Percentiles rank a stretch among this genome's conserved stretches.
These are phyloP conservation scores for Fratercula arctica DNA, from an alignment of 2,797 vertebrate genomes.

Conservation along the genomic window DNA sequence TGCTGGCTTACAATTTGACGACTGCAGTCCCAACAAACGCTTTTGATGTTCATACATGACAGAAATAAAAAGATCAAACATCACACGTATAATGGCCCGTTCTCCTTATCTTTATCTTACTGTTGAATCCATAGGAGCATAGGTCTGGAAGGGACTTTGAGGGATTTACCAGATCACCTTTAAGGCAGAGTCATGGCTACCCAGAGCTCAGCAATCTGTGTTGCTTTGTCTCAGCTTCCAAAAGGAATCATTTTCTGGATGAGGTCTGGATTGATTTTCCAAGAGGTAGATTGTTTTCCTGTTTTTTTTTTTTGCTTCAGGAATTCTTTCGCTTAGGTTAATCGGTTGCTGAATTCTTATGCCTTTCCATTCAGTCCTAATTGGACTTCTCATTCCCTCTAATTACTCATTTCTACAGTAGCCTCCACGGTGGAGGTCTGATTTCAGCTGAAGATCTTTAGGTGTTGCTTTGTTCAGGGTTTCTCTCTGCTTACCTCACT, in stretches of 20 bases:
- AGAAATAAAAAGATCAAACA: conserved; percentile 38
- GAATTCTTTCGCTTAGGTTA: not conserved
- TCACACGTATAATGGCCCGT: not conserved
- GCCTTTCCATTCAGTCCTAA: not conserved
- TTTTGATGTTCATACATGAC: conserved; percentile 49
- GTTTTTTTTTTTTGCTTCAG: not conserved
- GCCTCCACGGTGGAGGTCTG: not conserved
- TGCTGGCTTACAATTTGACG: conserved; percentile 58
- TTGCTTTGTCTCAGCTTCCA: not conserved
- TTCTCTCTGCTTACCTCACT: not conserved
- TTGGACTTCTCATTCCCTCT: not conserved
- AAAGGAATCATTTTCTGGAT: not conserved
- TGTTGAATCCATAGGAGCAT: not conserved
- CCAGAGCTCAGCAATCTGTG: not conserved
- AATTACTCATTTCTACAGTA: not conserved
- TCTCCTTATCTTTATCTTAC: not conserved
- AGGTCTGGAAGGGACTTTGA: not conserved
- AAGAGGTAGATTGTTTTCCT: not conserved
- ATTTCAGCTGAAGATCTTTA: not conserved
- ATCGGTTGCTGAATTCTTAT: not conserved
- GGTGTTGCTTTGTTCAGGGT: not conserved
- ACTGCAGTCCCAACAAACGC: conserved; percentile 46
- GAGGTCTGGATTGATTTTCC: not conserved
- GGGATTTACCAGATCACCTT: not conserved
- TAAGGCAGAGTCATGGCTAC: not conserved